Base-by-base conservation (phyloP, 2,888 invertebrate genomes). In the Leuctra nigra region DNA sequence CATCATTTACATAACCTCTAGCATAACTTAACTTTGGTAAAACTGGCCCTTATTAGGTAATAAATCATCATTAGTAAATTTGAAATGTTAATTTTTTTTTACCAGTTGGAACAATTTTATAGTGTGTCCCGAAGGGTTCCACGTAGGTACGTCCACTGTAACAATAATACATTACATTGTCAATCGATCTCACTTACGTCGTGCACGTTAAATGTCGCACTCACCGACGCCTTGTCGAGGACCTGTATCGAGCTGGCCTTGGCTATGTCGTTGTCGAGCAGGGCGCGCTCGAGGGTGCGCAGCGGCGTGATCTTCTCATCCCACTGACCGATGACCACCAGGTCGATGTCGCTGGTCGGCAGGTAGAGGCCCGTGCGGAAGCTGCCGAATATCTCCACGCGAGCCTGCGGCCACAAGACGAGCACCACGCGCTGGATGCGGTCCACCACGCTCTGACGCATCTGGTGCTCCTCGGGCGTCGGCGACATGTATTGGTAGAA, bases 371-470 rank as follows among this genome's bases (percentile, higher is more conserved):
- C 95, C 62, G 98, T 98, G 66, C 93, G 84, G 77, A 96, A 97
- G 68, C 96, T 96, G 68, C 98, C 98, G 78, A 98, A 99, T 68
- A 97, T 90, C 77, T 97, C 94, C 63, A 98, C 95, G 72, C 90
- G 81, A 59, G 96, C 93, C 69, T 90, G 86, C 59, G 93, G 92
- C 94, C 95, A 97, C 67, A 95, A 81, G 67, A 86, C 81, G 63
- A 85, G 78, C 69, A 97, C 91, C 61, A 93, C 90, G 66, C 82
- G 78, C 68, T 90, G 87, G 71, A 98, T 95, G 67, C 93, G 83
- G 67, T 84, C 82, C 64, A 96, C 91, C 60, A 98, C 96, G 67
- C 87, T 86, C 55, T 87, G 80, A 61, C 98, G 82, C 72, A 97
- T 84, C 69, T 82, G 78, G 73, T 93, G 91, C 73, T 99, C 98